Base-by-base conservation (phyloP, 2,113 vertebrate species). In the Spheniscus mendiculus region DNA sequence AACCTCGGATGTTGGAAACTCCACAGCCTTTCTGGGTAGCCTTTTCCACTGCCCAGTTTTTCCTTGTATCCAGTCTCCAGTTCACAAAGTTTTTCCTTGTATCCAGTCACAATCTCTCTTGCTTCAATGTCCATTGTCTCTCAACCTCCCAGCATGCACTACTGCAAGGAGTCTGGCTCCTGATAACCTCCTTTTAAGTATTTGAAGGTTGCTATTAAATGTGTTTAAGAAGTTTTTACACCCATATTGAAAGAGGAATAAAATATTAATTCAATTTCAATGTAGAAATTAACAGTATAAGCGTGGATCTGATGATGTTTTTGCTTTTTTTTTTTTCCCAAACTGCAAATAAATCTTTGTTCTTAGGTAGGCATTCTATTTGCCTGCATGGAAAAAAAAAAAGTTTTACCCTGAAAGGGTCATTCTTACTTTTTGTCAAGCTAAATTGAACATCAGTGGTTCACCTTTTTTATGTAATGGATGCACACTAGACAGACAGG, bases 301-400 rank as follows among this genome's bases (percentile, higher is more conserved):
- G 8, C 1, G 4, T 27, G 32, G 36, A 50, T 50, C 42, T 44
- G 21, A 30, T 44, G 3, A 55, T 52, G 6, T 0, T 23, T 20
- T 42, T 42, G 42, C 42, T 42, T 10, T 66, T 27, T 71, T 71
- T 30, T 17, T 29, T 2, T 2, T 19, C 10, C 8, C 9, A 50
- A 63, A 55, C 34, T 52, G 7, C 15, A 93, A 74, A 34, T 36
- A 47, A 65, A 14, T 49, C 6, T 72, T 76, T 72, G 5, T 13
- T 52, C 8, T 44, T 61, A 34, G 11, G 6, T 50, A 69, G 5
- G 4, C 34, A 55, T 80, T 66, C 21, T 82, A 11, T 53, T 92
- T 91, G 9, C 12, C 36, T 74, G 9, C 3, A 44, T 47, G 7
- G 6, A 15, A 32, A 62, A 52, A 62, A 52, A 62, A 7, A 25